Percentiles rank a stretch among this genome's conserved stretches.
phyloP scores from a whole-genome alignment of 35 echinoderm and acorn worm species.

The Hemicentrotus pulcherrimus region DNA sequence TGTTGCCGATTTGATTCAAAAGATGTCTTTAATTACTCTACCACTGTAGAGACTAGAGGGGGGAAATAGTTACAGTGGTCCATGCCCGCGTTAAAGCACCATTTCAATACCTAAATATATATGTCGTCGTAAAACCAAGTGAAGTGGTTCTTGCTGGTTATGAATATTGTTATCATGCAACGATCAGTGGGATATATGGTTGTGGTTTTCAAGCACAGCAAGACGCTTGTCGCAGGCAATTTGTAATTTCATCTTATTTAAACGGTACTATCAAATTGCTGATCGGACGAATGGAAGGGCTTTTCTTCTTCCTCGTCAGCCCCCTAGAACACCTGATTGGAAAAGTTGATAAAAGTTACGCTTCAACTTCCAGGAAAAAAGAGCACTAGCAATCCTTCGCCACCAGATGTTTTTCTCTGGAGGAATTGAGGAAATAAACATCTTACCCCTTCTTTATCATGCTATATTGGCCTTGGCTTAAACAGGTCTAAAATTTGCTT shows the following conservation, averaged over 20 bases:
- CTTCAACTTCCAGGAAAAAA: slow-evolving; percentile 41
- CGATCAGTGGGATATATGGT: slow-evolving; percentile 22
- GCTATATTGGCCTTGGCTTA: slow-evolving; percentile 27
- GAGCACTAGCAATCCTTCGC: not conserved
- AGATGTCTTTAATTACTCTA: slow-evolving; percentile 36
- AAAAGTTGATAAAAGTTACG: slow-evolving; percentile 51
- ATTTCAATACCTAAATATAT: not conserved
- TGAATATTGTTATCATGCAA: slow-evolving; percentile 17
- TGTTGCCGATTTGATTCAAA: not conserved
- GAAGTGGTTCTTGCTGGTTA: slow-evolving; percentile 26
- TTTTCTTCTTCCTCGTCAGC: slow-evolving; percentile 22
- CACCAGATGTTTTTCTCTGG: slow-evolving; percentile 54
- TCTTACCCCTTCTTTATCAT: not conserved
- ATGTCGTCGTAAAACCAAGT: slow-evolving; percentile 7
- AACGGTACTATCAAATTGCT: slow-evolving; percentile 33
- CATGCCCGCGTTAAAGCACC: not conserved
- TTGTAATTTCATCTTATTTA: slow-evolving; percentile 49
- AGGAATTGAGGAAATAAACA: slow-evolving; percentile 46
- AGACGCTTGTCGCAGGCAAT: slow-evolving; percentile 31
- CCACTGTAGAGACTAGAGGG: not conserved
- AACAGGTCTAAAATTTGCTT: slow-evolving; percentile 32
- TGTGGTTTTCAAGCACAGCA: slow-evolving; percentile 48
- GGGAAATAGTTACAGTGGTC: not conserved
- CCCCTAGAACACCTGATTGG: slow-evolving; percentile 38
- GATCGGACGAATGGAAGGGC: slow-evolving; percentile 13